A percentile compares a stretch with the other conserved stretches of the same genome.
These are phyloP conservation scores for Pampus argenteus DNA, from an alignment of 2,797 vertebrate genomes.

Conservation along the genomic window DNA sequence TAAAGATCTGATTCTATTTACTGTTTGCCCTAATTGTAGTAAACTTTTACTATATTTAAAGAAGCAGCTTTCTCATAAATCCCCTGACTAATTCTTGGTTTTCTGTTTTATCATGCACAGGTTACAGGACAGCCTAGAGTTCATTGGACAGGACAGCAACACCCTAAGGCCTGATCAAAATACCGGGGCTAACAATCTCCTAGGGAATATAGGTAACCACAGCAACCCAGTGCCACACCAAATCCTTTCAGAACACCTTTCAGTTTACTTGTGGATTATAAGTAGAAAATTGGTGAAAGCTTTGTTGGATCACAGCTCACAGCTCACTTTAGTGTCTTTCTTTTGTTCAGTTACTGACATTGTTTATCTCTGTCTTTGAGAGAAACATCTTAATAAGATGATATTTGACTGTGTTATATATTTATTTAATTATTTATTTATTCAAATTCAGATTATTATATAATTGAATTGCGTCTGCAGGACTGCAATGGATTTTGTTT, in stretches of 20 bases:
- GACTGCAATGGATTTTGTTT: conserved; percentile 9
- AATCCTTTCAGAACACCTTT: no score
- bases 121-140: conserved; percentile 98
- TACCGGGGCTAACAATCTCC: conserved; percentile 89
- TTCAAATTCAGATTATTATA: not conserved
- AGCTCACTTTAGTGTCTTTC: not conserved
- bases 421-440: not conserved
- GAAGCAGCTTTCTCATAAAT: no score
- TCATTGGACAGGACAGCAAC: conserved; percentile 93
- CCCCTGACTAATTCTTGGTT: not conserved
- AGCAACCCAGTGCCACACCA: not conserved
- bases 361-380: not conserved
- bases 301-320: not conserved
- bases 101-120: conserved; percentile 71
- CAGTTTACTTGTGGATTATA: not conserved
- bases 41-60: no score
- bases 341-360: not conserved
- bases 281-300: not conserved
- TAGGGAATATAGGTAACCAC: conserved; percentile 95
- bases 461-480: not conserved
- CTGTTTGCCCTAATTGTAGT: not conserved
- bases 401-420: not conserved
- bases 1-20: no score
- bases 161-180: conserved; percentile 92
- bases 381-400: not conserved